phyloP scores from a whole-genome alignment of 2,113 vertebrate genomes.

The Cyphomyrus plagiostoma region DNA sequence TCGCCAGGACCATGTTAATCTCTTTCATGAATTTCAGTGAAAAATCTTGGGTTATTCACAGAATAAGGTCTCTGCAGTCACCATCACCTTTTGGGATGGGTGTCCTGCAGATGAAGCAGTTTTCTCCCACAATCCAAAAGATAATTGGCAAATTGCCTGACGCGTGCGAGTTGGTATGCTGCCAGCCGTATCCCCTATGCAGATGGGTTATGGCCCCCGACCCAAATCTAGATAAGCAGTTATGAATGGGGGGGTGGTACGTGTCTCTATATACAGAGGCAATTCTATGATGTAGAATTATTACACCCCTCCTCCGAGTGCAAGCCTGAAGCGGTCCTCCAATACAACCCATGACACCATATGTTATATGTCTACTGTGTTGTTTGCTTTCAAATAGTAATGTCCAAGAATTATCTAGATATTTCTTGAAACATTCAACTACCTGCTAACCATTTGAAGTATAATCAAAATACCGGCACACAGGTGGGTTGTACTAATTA shows the following conservation, averaged over 20 bases:
- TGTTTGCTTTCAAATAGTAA: not conserved
- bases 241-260: not conserved
- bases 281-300: not conserved
- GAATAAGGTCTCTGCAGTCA: not conserved
- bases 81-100: not conserved
- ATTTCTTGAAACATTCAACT: not conserved
- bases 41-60: not conserved
- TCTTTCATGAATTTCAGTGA: not conserved
- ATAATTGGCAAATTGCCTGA: not conserved
- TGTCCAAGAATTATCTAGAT: not conserved
- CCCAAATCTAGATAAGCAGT: not conserved
- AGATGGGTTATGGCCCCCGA: not conserved
- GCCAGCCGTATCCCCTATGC: not conserved
- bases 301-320: not conserved
- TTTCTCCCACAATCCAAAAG: not conserved
- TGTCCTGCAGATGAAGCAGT: not conserved
- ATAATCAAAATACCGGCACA: not conserved
- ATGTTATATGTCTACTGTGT: not conserved
- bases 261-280: not conserved
- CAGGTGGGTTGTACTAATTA: not conserved
- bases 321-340: not conserved
- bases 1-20: conserved; percentile 7
- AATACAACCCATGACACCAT: not conserved
- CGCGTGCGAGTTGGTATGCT: not conserved
- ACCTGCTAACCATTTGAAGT: not conserved